These are phyloP conservation scores for Trichonephila clavipes DNA, from an alignment of 1,140 invertebrate species.

Conservation along the genomic window DNA sequence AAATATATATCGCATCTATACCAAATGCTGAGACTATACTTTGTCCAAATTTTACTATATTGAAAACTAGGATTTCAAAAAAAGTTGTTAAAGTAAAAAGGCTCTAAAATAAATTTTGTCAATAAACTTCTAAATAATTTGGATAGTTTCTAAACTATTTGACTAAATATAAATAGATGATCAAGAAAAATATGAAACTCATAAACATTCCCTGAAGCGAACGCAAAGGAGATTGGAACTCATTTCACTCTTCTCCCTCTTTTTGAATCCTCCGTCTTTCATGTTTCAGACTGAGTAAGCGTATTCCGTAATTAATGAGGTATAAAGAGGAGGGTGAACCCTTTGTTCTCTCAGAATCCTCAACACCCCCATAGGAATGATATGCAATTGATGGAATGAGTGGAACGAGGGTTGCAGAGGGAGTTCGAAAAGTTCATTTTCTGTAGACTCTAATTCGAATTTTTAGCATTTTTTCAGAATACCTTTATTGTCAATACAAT, in stretches of 20 bases:
- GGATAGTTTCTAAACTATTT: no score
- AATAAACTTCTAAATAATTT: no score
- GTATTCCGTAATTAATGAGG: slow-evolving; percentile 53
- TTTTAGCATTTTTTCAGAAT: slow-evolving; percentile 23
- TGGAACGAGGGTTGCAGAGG: neutral
- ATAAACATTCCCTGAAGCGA: neutral
- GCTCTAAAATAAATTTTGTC: no score
- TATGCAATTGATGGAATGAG: slow-evolving; percentile 1
- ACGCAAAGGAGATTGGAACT: neutral
- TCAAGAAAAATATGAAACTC: neutral
- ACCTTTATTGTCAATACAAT: neutral
- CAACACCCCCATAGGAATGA: neutral
- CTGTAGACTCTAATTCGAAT: neutral
- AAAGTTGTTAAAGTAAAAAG: no score
- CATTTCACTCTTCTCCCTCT: neutral
- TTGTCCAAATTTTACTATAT: no score
- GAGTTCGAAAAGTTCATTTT: slow-evolving; percentile 1
- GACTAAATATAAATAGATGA: neutral
- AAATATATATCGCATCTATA: no score
- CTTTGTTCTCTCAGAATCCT: slow-evolving; percentile 11
- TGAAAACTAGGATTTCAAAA: no score
- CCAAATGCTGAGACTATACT: no score
- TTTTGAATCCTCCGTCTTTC: neutral
- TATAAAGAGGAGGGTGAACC: slow-evolving; percentile 39
- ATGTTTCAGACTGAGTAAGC: slow-evolving; percentile 14